Percentiles rank a stretch among this genome's conserved stretches.
phyloP scores from a whole-genome alignment of 2,888 invertebrate species.

The Drosophila acutilabella region DNA sequence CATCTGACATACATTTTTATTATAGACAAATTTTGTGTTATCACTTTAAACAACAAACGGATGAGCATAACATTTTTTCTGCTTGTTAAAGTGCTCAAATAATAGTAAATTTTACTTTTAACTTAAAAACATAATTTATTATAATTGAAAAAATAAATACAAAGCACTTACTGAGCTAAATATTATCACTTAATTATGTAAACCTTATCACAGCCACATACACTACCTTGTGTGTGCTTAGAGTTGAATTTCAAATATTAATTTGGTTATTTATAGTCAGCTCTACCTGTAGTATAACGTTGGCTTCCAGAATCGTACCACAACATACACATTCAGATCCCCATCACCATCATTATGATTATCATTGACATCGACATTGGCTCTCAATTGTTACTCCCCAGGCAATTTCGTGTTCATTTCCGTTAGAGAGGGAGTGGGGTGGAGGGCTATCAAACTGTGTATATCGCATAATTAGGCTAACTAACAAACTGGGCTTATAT shows the following conservation, averaged over 20 bases:
- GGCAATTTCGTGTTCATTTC: constrained; percentile 71
- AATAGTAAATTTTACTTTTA: no score
- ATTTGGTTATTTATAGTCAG: constrained; percentile 24
- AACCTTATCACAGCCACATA: background rate
- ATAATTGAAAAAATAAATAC: no score
- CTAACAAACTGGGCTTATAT: constrained; percentile 66
- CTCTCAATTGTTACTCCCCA: constrained; percentile 61
- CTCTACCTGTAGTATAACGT: background rate
- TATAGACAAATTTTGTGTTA: no score
- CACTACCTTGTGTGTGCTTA: background rate
- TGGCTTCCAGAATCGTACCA: background rate
- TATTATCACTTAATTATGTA: no score
- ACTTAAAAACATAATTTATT: no score
- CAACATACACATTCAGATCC: background rate
- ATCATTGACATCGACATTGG: constrained; percentile 53
- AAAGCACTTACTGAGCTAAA: no score
- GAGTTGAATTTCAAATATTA: constrained; percentile 20
- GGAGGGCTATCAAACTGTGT: constrained; percentile 56
- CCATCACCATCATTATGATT: constrained; percentile 32
- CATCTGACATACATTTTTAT: no score
- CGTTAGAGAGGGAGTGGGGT: constrained; percentile 23
- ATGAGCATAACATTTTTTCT: no score
- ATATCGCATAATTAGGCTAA: constrained; percentile 76
- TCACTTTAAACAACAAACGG: no score
- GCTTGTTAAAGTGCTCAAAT: no score